Evolutionary conservation across 2,888 invertebrate species (phyloP).

Genomic region (Hyles lineata): DNA sequence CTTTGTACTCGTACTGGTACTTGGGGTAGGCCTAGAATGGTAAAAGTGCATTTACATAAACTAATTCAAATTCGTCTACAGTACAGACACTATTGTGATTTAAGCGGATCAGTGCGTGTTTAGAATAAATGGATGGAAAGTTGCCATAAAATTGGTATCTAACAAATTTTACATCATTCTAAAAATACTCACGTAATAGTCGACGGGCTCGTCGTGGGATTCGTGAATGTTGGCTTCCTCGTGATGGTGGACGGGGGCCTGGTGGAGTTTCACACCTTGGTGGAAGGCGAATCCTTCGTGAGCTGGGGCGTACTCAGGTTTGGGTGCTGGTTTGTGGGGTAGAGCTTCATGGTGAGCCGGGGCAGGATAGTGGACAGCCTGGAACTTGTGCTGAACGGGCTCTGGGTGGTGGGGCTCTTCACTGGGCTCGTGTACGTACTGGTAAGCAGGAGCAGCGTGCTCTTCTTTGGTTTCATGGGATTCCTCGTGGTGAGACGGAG

Average conservation of each 20-base stretch:
- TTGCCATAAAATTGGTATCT: conserved; percentile 57
- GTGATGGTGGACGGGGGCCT: conserved; percentile 52
- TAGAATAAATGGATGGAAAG: conserved; percentile 73
- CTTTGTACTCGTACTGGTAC: conserved; percentile 86
- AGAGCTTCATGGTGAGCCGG: conserved; percentile 36
- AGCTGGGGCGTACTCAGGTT: conserved; percentile 43
- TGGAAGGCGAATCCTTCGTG: conserved; percentile 44
- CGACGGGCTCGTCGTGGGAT: conserved; percentile 72
- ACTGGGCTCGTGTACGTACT: conserved; percentile 55
- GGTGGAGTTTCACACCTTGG: conserved; percentile 46
- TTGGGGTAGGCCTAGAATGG: conserved; percentile 81
- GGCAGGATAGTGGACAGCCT: conserved; percentile 42
- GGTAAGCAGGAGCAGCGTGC: conserved; percentile 61
- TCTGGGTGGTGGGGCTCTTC: conserved; percentile 44
- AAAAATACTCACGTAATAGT: conserved; percentile 78
- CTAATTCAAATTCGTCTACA: conserved; percentile 30
- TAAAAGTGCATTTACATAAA: conserved; percentile 46
- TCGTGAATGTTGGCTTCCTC: conserved; percentile 49
- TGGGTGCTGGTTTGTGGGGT: conserved; percentile 42
- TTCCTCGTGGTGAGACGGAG: conserved; percentile 54
- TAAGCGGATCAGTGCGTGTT: conserved; percentile 57
- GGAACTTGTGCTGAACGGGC: conserved; percentile 43
- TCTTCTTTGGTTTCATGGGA: conserved; percentile 58
- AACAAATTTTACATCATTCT: conserved; percentile 53
- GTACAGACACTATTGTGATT: conserved; percentile 43